Conservation (phyloP, 2,888 invertebrate species). For the Ellobium chinense region DNA sequence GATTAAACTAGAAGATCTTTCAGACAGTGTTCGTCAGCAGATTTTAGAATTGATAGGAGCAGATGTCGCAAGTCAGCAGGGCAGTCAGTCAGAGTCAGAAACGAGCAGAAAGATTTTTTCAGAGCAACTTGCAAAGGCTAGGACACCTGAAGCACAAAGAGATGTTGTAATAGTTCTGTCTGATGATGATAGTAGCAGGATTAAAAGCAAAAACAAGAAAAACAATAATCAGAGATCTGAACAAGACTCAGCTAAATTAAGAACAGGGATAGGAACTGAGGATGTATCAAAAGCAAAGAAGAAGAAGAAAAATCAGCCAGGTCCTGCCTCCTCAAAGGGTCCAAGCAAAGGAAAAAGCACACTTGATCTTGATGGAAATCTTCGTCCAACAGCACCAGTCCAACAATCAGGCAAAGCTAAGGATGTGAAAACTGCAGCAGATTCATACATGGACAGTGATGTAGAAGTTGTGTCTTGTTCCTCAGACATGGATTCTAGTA, state of each 20-base stretch:
- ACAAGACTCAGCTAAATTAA: slow-evolving; percentile 1
- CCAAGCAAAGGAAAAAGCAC: neutral
- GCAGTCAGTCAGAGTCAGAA: neutral
- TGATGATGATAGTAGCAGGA: neutral
- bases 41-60: slow-evolving; percentile 31
- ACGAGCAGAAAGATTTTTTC: no score
- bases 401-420: neutral
- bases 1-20: slow-evolving; percentile 38
- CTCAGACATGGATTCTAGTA: neutral
- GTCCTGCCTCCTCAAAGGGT: neutral
- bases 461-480: neutral
- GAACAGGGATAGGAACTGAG: neutral
- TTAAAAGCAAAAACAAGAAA: neutral
- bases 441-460: neutral
- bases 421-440: neutral
- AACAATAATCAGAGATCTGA: neutral
- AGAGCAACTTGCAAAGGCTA: no score
- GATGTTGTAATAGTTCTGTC: slow-evolving; percentile 9
- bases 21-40: slow-evolving; percentile 20
- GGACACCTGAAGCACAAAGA: neutral
- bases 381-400: neutral
- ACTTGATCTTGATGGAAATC: neutral
- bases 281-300: neutral
- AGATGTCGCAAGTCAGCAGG: neutral
- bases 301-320: neutral